These are phyloP conservation scores for Casuarius casuarius DNA, from an alignment of 2,113 vertebrate species.

Conservation along the genomic window DNA sequence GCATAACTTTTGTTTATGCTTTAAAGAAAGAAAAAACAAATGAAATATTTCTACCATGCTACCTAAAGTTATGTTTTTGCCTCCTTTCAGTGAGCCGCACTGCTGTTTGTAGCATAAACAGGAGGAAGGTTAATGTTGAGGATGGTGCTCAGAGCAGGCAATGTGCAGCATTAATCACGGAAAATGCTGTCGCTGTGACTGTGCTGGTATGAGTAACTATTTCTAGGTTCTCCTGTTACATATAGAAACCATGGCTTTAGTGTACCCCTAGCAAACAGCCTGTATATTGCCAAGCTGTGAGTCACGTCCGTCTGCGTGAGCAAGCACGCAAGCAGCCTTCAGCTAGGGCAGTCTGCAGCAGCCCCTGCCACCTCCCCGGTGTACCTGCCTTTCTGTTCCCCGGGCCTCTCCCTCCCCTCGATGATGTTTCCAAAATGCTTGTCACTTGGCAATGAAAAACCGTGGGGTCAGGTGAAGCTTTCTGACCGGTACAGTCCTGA, in stretches of 20 bases:
- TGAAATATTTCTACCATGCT: not conserved
- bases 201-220: not conserved
- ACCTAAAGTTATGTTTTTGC: not conserved
- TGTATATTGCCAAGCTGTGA: not conserved
- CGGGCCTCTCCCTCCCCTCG: not conserved
- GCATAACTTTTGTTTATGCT: not conserved
- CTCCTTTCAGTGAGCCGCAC: not conserved
- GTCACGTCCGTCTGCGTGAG: fast-evolving
- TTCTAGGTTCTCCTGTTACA: not conserved
- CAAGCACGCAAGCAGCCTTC: fast-evolving
- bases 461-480: not conserved
- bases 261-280: not conserved
- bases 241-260: not conserved
- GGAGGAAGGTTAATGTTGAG: not conserved
- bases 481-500: not conserved
- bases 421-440: not conserved
- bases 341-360: not conserved
- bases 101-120: not conserved
- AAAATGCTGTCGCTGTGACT: fast-evolving
- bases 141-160: not conserved
- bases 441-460: not conserved
- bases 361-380: not conserved
- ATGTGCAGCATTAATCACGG: not conserved
- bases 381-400: not conserved
- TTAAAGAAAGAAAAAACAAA: not conserved